A percentile compares a stretch with the other conserved stretches of the same genome.
Conservation (phyloP, 2,113 vertebrate species). For the Eurypyga helias region DNA sequence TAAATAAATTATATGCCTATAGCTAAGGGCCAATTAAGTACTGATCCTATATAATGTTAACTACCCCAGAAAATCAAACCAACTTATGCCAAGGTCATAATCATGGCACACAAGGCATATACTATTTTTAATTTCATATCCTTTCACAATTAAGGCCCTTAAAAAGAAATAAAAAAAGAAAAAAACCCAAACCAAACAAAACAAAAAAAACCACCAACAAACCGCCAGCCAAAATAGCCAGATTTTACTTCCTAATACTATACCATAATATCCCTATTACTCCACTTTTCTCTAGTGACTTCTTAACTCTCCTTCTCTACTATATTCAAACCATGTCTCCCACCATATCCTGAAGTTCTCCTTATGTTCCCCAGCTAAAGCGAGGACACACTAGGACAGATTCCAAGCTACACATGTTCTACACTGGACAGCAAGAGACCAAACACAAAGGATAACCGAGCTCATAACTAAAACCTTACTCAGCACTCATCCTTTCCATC, state of each 20-base stretch:
- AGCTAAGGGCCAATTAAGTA: not conserved
- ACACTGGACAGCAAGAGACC: not conserved
- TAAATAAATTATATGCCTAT: not conserved
- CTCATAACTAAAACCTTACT: not conserved
- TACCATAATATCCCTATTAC: not conserved
- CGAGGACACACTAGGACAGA: not conserved
- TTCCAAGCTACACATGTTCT: not conserved
- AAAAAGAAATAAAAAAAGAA: not conserved
- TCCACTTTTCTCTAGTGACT: not conserved
- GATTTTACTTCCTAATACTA: not conserved
- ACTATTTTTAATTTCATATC: not conserved
- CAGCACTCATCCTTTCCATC: not conserved
- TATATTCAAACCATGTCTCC: not conserved
- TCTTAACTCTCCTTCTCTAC: not conserved
- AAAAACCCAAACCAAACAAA: not conserved
- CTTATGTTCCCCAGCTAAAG: rapidly evolving
- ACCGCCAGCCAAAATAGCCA: not conserved
- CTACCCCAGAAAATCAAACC: not conserved
- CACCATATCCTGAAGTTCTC: not conserved
- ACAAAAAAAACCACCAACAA: too few relatives aligned
- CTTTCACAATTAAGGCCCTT: not conserved
- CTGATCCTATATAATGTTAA: not conserved
- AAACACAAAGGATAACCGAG: not conserved
- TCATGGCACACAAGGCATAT: not conserved
- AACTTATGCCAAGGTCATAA: not conserved